phyloP scores from a whole-genome alignment of 2,797 vertebrate species.

The Gila robusta region DNA sequence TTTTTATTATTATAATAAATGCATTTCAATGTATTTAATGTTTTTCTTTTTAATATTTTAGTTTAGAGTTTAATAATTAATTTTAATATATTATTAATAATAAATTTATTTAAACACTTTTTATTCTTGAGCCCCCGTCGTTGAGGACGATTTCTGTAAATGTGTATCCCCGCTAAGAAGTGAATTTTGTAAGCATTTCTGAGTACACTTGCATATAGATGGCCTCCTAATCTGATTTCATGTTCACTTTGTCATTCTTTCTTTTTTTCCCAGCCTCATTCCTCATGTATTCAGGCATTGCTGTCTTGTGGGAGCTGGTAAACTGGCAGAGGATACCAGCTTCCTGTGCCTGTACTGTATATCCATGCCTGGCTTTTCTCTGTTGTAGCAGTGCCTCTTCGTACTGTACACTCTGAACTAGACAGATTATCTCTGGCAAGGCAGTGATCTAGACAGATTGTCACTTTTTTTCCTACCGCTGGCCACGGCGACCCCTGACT shows the following conservation, averaged over 20 bases:
- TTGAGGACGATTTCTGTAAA: background rate
- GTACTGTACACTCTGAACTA: conserved; percentile 72
- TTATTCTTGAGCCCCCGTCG: no score
- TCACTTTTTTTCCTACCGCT: conserved; percentile 49
- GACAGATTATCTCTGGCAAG: conserved; percentile 80
- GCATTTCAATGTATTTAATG: no score
- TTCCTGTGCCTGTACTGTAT: conserved; percentile 37
- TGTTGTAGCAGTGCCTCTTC: conserved; percentile 23
- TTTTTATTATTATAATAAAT: no score
- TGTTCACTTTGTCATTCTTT: conserved; percentile 50
- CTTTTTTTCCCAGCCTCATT: conserved; percentile 8
- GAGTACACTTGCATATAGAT: background rate
- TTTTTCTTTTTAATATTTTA: background rate
- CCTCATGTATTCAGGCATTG: conserved; percentile 67
- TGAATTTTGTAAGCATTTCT: background rate
- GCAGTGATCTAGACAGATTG: conserved; percentile 80
- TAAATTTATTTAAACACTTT: background rate
- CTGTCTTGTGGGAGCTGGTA: conserved; percentile 68
- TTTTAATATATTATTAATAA: background rate
- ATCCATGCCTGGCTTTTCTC: conserved; percentile 62
- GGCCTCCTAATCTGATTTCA: background rate
- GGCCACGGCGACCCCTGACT: conserved; percentile 59
- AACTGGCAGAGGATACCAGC: conserved; percentile 50
- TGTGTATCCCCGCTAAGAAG: background rate
- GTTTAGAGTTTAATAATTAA: background rate